Percentiles rank a stretch among this genome's conserved stretches.
phyloP scores from a whole-genome alignment of 2,888 invertebrate species.

The Sinhomidia bicolor region DNA sequence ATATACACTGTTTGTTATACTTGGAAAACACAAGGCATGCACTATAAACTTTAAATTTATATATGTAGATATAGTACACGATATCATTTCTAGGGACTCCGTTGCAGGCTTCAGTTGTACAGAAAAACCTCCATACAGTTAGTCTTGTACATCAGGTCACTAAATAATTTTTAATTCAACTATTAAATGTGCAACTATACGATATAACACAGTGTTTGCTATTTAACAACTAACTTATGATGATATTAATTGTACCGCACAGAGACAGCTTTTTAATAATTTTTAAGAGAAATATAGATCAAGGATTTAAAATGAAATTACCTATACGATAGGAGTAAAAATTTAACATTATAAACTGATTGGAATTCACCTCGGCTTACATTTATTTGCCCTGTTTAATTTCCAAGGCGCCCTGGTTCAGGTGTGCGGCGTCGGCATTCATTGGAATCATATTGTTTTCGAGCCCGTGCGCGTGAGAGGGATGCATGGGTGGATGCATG shows the following conservation, averaged over 20 bases:
- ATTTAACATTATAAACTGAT: background rate
- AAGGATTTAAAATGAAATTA: background rate
- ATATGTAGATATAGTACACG: background rate
- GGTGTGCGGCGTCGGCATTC: background rate
- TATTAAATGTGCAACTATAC: constrained; percentile 26
- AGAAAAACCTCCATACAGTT: constrained; percentile 53
- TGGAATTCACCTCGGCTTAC: constrained; percentile 23
- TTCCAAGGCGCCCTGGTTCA: constrained; percentile 30
- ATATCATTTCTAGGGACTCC: background rate
- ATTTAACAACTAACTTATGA: background rate
- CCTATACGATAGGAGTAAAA: background rate
- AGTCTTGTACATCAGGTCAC: constrained; percentile 71
- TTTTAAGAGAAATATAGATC: background rate
- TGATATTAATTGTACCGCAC: background rate
- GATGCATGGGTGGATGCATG: constrained; percentile 33
- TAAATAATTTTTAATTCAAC: constrained; percentile 57
- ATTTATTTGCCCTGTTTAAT: constrained; percentile 2
- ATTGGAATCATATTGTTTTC: constrained; percentile 37
- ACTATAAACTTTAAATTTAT: too few relatives aligned
- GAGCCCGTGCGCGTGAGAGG: background rate
- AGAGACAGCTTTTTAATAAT: background rate
- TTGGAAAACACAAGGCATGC: too few relatives aligned
- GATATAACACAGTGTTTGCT: constrained; percentile 9
- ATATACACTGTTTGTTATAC: constrained; percentile 29
- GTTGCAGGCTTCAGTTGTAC: constrained; percentile 20